These are phyloP conservation scores for Hyposmocoma kahamanoa DNA, from an alignment of 1,140 invertebrate genomes.

Conservation along the genomic window DNA sequence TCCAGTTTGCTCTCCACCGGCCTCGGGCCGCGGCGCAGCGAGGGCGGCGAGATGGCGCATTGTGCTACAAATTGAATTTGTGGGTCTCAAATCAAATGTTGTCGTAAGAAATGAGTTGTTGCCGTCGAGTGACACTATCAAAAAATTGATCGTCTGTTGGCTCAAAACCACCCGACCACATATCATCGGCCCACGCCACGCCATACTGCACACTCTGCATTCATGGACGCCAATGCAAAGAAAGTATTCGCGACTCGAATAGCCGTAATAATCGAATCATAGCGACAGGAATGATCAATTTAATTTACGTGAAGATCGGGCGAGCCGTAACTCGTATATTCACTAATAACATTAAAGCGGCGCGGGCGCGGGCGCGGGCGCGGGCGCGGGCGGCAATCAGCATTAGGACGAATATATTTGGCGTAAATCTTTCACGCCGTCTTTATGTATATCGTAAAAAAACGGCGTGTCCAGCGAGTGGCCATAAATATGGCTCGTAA, in stretches of 20 bases:
- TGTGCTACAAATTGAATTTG: slow-evolving; percentile 64
- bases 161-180: slow-evolving; percentile 10
- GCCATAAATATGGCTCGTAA: slow-evolving; percentile 65
- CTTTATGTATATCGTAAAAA: slow-evolving; percentile 71
- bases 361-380: slow-evolving; percentile 18
- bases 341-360: slow-evolving; percentile 43
- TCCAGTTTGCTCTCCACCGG: slow-evolving; percentile 47
- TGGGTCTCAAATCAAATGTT: slow-evolving; percentile 53
- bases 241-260: no score
- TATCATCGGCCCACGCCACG: no score
- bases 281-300: slow-evolving; percentile 9
- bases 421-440: slow-evolving; percentile 65
- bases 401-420: slow-evolving; percentile 68
- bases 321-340: slow-evolving; percentile 8
- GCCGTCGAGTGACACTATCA: slow-evolving; percentile 60
- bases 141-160: slow-evolving; percentile 55
- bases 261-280: no score
- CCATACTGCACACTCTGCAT: no score
- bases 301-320: slow-evolving; percentile 22
- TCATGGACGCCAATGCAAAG: no score
- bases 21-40: slow-evolving; percentile 8
- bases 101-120: slow-evolving; percentile 53
- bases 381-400: slow-evolving; percentile 44
- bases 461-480: slow-evolving; percentile 54
- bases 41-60: slow-evolving; percentile 26